Conservation (phyloP, 2,888 invertebrate species). For the Encarsia formosa region DNA sequence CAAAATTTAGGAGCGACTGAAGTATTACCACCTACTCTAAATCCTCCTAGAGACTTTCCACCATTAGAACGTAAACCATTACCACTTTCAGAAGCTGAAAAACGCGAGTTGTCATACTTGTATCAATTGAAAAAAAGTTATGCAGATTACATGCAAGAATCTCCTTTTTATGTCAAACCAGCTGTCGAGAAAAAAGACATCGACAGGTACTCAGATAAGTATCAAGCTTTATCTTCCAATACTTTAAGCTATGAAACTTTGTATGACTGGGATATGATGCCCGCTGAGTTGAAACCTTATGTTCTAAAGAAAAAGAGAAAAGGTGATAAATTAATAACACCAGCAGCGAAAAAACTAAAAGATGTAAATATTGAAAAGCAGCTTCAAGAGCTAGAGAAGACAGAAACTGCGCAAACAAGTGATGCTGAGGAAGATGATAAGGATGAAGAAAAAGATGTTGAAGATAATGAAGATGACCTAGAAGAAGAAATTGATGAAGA, state of each 20-base stretch:
- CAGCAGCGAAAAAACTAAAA: slow-evolving; percentile 33
- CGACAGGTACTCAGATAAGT: slow-evolving; percentile 46
- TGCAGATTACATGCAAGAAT: slow-evolving; percentile 67
- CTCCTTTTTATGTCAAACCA: slow-evolving; percentile 56
- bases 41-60: slow-evolving; percentile 52
- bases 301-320: slow-evolving; percentile 35
- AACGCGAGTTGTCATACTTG: slow-evolving; percentile 65
- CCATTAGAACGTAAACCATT: slow-evolving; percentile 52
- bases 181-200: slow-evolving; percentile 42
- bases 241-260: slow-evolving; percentile 36
- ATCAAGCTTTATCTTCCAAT: slow-evolving; percentile 36
- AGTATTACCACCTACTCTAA: slow-evolving; percentile 45
- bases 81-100: slow-evolving; percentile 42
- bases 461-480: slow-evolving; percentile 58
- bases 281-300: slow-evolving; percentile 39
- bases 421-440: slow-evolving; percentile 53
- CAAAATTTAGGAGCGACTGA: slow-evolving; percentile 50
- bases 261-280: slow-evolving; percentile 44
- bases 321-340: slow-evolving; percentile 4
- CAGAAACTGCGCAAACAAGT: slow-evolving; percentile 52
- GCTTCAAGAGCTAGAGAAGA: slow-evolving; percentile 66
- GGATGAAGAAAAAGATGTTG: slow-evolving; percentile 56
- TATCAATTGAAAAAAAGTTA: slow-evolving; percentile 70
- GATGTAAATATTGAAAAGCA: slow-evolving; percentile 44
- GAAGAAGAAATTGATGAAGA: slow-evolving; percentile 73